A percentile compares a stretch with the other conserved stretches of the same genome.
Conservation (phyloP, 37 sponge, comb jelly and placozoan species). For the Hormiphora californensis region DNA sequence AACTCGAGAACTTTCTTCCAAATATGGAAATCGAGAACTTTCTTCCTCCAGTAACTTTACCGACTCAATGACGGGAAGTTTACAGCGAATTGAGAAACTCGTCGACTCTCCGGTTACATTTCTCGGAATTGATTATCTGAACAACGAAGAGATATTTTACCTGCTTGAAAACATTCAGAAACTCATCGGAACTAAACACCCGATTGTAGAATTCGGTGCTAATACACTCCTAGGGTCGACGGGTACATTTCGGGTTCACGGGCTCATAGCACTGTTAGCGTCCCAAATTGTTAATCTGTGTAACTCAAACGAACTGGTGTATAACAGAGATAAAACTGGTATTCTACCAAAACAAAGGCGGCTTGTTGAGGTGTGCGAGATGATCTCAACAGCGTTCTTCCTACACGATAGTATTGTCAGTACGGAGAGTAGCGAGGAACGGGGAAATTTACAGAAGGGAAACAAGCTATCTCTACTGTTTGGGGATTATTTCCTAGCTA, state of each 20-base stretch:
- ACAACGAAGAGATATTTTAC: conserved; percentile 35
- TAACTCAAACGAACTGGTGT: neutral
- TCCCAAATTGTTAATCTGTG: neutral
- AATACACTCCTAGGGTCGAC: conserved; percentile 1
- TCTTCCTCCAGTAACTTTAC: no score
- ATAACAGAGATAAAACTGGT: neutral
- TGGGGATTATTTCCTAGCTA: conserved; percentile 37
- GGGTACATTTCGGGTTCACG: neutral
- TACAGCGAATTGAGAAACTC: neutral
- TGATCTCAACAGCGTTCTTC: conserved; percentile 17
- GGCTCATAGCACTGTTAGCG: neutral
- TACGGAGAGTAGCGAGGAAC: neutral
- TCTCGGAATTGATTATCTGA: neutral
- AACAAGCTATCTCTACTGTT: conserved; percentile 28
- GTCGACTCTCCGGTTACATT: conserved; percentile 40
- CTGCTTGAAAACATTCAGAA: conserved; percentile 36
- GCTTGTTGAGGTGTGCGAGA: conserved; percentile 14
- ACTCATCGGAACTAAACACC: conserved; percentile 30
- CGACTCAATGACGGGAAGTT: no score
- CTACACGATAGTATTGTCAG: conserved; percentile 6
- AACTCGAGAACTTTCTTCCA: no score
- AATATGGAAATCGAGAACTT: no score
- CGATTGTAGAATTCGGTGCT: conserved; percentile 11
- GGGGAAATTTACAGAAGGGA: neutral
- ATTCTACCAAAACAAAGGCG: conserved; percentile 10